A percentile compares a stretch with the other conserved stretches of the same genome.
phyloP scores from a whole-genome alignment of 2,113 vertebrate genomes.

The Cichladusa arquata region DNA sequence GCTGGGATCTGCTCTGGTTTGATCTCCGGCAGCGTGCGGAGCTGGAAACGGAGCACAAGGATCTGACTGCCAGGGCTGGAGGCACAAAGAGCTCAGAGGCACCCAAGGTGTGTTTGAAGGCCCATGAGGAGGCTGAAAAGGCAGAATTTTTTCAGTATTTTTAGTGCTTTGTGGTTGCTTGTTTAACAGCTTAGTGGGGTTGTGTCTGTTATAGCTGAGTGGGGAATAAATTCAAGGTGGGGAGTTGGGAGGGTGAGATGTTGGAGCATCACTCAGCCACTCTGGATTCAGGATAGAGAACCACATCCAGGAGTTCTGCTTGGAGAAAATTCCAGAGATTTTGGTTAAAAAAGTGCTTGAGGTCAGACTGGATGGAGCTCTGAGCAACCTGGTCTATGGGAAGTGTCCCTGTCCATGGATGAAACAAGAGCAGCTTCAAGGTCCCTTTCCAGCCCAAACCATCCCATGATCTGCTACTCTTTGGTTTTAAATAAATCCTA shows the following conservation, averaged over 20 bases:
- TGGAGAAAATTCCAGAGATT: neutral
- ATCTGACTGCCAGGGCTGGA: neutral
- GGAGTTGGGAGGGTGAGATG: neutral
- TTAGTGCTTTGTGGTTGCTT: neutral
- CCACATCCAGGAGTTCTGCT: neutral
- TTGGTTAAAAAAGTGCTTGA: rapidly evolving
- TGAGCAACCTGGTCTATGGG: neutral
- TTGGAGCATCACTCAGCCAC: neutral
- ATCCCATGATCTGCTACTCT: neutral
- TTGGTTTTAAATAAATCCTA: neutral
- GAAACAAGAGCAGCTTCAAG: neutral
- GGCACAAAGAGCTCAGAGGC: neutral
- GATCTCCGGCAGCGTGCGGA: neutral
- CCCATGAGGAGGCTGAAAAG: neutral
- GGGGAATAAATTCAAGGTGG: neutral
- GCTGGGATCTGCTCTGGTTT: neutral
- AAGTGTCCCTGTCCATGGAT: neutral
- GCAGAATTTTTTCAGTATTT: neutral
- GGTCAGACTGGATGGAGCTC: neutral
- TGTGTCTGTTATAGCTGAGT: rapidly evolving
- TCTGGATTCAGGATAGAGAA: neutral
- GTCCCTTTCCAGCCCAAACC: neutral
- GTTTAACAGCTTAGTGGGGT: neutral
- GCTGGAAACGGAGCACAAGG: neutral
- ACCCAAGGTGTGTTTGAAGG: neutral